phyloP scores from a whole-genome alignment of 2,888 invertebrate species.

The Drosophila nr. medialis region DNA sequence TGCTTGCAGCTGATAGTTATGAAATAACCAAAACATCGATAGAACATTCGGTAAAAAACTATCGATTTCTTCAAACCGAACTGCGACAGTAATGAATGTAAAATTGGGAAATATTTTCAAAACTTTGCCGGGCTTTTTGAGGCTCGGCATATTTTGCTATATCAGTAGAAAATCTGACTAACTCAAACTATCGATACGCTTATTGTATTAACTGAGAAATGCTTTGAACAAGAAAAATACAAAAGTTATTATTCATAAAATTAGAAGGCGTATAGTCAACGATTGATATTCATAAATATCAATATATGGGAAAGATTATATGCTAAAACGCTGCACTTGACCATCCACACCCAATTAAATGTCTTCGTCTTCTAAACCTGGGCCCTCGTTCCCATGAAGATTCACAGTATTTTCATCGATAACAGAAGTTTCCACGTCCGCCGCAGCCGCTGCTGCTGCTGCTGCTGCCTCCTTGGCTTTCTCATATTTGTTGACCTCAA shows the following conservation, averaged over 20 bases:
- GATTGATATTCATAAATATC: neutral
- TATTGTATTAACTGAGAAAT: no score
- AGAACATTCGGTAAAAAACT: neutral
- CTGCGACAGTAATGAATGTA: neutral
- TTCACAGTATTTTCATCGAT: neutral
- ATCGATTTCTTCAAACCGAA: neutral
- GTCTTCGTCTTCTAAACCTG: neutral
- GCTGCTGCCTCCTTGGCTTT: constrained; percentile 85
- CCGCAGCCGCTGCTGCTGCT: constrained; percentile 67
- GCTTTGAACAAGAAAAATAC: neutral
- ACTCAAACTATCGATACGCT: neutral
- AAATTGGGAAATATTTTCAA: neutral
- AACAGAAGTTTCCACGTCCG: neutral
- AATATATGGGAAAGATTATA: neutral
- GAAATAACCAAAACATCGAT: neutral
- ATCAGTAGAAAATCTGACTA: neutral
- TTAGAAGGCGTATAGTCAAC: neutral
- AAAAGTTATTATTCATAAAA: constrained; percentile 1
- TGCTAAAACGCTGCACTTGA: constrained; percentile 1
- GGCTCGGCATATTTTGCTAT: neutral
- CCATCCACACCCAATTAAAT: neutral
- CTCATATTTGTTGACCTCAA: constrained; percentile 88
- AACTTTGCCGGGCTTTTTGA: neutral
- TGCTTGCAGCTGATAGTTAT: neutral
- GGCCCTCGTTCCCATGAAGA: neutral